phyloP scores from a whole-genome alignment of 2,888 invertebrate species.

The Nymphalis urticae region DNA sequence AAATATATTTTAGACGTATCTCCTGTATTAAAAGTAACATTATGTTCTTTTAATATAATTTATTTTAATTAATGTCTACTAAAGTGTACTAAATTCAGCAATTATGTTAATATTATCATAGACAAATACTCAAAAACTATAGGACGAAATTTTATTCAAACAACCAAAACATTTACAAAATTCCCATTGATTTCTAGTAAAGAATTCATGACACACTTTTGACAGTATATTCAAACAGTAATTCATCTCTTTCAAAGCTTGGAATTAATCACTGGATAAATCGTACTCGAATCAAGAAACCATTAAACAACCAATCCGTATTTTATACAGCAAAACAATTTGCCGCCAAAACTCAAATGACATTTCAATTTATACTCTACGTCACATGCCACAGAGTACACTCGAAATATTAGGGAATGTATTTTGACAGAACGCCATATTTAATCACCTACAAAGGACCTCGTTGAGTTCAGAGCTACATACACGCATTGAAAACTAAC shows the following conservation, averaged over 20 bases:
- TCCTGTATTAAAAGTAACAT: too few relatives aligned
- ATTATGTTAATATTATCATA: too few relatives aligned
- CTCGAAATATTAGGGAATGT: conserved; percentile 24
- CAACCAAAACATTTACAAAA: not conserved
- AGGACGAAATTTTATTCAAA: too few relatives aligned
- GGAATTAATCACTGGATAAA: conserved; percentile 75
- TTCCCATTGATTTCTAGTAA: not conserved
- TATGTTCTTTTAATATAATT: too few relatives aligned
- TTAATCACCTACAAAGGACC: conserved; percentile 79
- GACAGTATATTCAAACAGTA: conserved; percentile 24
- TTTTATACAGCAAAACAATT: conserved; percentile 49
- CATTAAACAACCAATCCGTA: conserved; percentile 79
- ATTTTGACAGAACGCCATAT: conserved; percentile 55
- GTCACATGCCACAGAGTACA: conserved; percentile 33
- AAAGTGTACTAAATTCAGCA: too few relatives aligned
- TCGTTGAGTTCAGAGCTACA: conserved; percentile 64
- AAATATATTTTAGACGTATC: too few relatives aligned
- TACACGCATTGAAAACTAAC: conserved; percentile 78
- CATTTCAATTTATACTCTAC: conserved; percentile 40
- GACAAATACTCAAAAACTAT: too few relatives aligned
- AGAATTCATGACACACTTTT: conserved; percentile 7
- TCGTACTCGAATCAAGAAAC: conserved; percentile 71
- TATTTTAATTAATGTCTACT: too few relatives aligned
- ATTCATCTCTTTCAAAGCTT: conserved; percentile 23
- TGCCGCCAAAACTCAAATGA: conserved; percentile 39